A percentile compares a stretch with the other conserved stretches of the same genome.
These are phyloP conservation scores for Brenthis hecate DNA, from an alignment of 2,888 invertebrate genomes.

Conservation along the genomic window DNA sequence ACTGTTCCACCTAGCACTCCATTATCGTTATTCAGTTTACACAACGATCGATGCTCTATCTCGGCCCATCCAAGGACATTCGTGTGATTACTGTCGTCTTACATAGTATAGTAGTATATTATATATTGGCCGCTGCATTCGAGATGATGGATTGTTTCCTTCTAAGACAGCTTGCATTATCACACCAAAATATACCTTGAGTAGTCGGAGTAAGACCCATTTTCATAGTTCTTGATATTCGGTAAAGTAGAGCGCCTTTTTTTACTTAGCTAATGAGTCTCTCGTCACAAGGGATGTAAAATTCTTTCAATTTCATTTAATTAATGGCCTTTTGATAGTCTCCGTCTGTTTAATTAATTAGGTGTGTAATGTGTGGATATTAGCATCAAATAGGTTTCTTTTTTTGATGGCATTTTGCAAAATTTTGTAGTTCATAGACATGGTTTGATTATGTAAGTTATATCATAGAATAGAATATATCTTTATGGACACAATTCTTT, in stretches of 20 bases:
- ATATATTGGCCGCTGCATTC: conserved; percentile 19
- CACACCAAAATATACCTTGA: conserved; percentile 4
- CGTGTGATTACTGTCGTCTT: conserved; percentile 14
- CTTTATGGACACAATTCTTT: too few relatives aligned
- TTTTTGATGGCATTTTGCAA: too few relatives aligned
- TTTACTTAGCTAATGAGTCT: conserved; percentile 25
- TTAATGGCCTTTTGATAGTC: conserved; percentile 13
- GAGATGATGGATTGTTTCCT: conserved; percentile 25
- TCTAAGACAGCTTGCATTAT: not conserved
- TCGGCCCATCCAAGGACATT: conserved; percentile 10
- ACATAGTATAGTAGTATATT: not conserved
- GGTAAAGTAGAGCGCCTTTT: conserved; percentile 1
- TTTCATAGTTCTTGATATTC: not conserved
- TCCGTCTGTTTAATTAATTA: not conserved
- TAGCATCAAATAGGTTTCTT: too few relatives aligned
- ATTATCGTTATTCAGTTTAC: not conserved
- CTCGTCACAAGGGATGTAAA: conserved; percentile 13
- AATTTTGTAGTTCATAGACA: too few relatives aligned
- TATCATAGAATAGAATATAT: too few relatives aligned
- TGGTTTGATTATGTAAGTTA: too few relatives aligned
- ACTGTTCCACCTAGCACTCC: too few relatives aligned
- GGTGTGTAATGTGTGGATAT: too few relatives aligned
- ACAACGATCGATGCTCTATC: conserved; percentile 1
- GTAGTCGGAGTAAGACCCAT: not conserved
- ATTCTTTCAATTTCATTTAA: conserved; percentile 15